These are phyloP conservation scores for Bombylius major DNA, from an alignment of 2,888 invertebrate species.

Conservation along the genomic window DNA sequence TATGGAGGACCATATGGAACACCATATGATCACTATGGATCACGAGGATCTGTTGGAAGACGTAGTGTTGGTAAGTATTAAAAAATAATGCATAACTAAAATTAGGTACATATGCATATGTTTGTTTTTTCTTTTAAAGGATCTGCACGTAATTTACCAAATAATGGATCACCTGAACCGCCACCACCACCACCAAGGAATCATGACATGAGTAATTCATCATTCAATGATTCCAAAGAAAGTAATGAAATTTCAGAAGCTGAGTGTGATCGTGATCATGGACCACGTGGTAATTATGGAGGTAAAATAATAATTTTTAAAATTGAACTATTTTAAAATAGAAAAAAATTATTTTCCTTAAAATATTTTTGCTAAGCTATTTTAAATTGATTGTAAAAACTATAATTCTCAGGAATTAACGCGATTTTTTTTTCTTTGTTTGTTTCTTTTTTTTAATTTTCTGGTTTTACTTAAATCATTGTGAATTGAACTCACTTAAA, in stretches of 20 bases:
- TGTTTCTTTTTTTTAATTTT: background rate
- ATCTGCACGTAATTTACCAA: slow-evolving; percentile 32
- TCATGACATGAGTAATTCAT: slow-evolving; percentile 66
- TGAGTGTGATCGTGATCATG: slow-evolving; percentile 77
- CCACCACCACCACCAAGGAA: slow-evolving; percentile 70
- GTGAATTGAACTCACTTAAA: slow-evolving; percentile 1
- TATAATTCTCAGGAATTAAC: background rate
- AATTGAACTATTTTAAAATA: too few species aligned
- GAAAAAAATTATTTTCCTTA: background rate
- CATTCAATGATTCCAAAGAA: slow-evolving; percentile 86
- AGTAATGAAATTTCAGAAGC: slow-evolving; percentile 90
- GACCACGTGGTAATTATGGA: slow-evolving; percentile 66
- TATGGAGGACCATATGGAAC: slow-evolving; percentile 62
- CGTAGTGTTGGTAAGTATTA: slow-evolving; percentile 40
- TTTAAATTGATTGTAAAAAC: background rate
- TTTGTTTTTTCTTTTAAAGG: slow-evolving; percentile 23
- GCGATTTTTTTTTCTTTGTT: slow-evolving; percentile 5
- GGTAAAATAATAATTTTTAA: slow-evolving; percentile 43
- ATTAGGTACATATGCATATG: background rate
- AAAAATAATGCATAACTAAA: background rate
- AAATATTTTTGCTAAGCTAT: background rate
- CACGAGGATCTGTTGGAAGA: slow-evolving; percentile 67
- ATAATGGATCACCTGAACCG: slow-evolving; percentile 50
- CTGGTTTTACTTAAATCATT: background rate
- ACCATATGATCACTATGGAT: slow-evolving; percentile 82